phyloP scores from a whole-genome alignment of 92 coral and sea anemone species.

The Palythoa grandis region DNA sequence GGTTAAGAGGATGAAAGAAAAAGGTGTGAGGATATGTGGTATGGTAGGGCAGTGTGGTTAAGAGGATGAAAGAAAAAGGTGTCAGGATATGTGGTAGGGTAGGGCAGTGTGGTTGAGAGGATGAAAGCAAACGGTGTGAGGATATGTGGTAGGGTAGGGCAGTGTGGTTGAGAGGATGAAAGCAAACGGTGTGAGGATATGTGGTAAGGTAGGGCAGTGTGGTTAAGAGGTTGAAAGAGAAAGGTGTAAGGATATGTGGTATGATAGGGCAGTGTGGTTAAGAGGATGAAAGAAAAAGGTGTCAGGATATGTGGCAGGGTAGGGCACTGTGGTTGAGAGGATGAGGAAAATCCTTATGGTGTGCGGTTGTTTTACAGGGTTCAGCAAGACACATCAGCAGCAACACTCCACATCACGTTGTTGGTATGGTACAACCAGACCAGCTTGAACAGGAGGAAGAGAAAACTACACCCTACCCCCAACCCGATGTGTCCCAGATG shows the following conservation, averaged over 20 bases:
- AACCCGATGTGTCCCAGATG: conserved; percentile 91
- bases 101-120: too few relatives aligned
- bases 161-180: too few relatives aligned
- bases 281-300: background rate
- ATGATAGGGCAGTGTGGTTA: too few relatives aligned
- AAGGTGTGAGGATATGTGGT: background rate
- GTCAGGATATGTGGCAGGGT: background rate
- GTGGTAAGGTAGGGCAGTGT: background rate
- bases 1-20: background rate
- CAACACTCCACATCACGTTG: conserved; percentile 5
- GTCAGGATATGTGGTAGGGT: background rate
- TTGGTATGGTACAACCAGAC: conserved; percentile 42
- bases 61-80: background rate
- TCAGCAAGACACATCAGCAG: conserved; percentile 63
- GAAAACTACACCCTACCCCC: conserved; percentile 65
- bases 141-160: background rate
- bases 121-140: background rate
- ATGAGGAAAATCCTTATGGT: background rate
- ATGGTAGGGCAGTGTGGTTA: too few relatives aligned
- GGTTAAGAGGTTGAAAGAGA: background rate
- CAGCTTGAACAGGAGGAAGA: conserved; percentile 76
- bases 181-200: background rate
- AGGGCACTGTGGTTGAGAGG: background rate
- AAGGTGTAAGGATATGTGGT: background rate
- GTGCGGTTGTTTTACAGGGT: conserved; percentile 45